Conservation (phyloP, 2,888 invertebrate species). For the Orthonevra nobilis region DNA sequence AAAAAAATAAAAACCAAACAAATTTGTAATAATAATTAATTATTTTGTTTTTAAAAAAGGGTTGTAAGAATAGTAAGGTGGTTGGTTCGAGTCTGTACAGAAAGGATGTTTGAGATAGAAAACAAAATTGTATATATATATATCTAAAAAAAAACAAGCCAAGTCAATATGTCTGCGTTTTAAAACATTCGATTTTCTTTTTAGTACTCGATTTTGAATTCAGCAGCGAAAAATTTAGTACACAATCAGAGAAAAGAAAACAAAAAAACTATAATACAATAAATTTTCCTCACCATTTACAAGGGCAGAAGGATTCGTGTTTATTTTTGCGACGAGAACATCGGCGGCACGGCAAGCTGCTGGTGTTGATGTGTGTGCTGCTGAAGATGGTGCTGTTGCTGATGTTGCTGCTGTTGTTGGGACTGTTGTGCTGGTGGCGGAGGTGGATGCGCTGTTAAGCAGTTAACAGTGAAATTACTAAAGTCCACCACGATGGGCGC, state of each 20-base stretch:
- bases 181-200: too few species aligned
- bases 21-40: too few species aligned
- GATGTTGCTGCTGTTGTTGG: constrained; percentile 68
- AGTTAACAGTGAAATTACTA: constrained; percentile 75
- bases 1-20: constrained; percentile 5
- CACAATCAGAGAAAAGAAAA: background rate
- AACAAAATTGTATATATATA: background rate
- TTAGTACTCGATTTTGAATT: too few species aligned
- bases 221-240: background rate
- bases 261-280: constrained; percentile 18
- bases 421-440: constrained; percentile 52
- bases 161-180: too few species aligned
- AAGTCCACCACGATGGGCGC: constrained; percentile 76
- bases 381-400: constrained; percentile 75
- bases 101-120: background rate
- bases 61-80: background rate
- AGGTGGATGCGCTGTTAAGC: constrained; percentile 70
- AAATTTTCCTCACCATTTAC: constrained; percentile 16
- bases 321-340: constrained; percentile 44
- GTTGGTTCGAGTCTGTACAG: constrained; percentile 22
- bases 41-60: background rate
- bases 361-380: constrained; percentile 75
- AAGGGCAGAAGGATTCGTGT: too few species aligned
- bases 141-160: too few species aligned
- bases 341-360: constrained; percentile 45